A percentile compares a stretch with the other conserved stretches of the same genome.
These are phyloP conservation scores for Nomia melanderi DNA, from an alignment of 1,140 invertebrate species.

Conservation along the genomic window DNA sequence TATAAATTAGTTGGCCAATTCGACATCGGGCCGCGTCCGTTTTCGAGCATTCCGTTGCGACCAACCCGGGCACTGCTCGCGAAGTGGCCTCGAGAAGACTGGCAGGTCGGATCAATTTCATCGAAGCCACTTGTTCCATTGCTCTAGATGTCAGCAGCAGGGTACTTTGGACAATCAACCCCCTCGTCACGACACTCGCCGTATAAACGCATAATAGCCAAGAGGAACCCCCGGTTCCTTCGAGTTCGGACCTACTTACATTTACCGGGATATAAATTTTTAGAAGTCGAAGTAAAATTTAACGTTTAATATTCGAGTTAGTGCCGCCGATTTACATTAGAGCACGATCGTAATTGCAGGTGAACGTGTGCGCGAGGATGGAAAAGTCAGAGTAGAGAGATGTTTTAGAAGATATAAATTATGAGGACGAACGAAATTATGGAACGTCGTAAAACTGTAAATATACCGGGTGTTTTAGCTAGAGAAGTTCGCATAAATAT, in stretches of 20 bases:
- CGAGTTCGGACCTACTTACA: not conserved
- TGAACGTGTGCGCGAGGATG: too few relatives aligned
- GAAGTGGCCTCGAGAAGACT: constrained; percentile 58
- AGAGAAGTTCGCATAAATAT: too few relatives aligned
- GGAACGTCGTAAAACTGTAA: too few relatives aligned
- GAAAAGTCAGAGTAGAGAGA: too few relatives aligned
- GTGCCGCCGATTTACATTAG: too few relatives aligned
- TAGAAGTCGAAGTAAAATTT: too few relatives aligned
- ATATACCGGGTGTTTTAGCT: too few relatives aligned
- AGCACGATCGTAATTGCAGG: too few relatives aligned
- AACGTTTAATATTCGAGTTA: too few relatives aligned
- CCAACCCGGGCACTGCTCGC: constrained; percentile 29
- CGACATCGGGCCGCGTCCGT: constrained; percentile 46
- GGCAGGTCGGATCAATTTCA: constrained; percentile 59
- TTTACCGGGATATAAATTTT: too few relatives aligned
- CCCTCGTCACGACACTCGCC: constrained; percentile 1
- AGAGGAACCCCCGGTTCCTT: constrained; percentile 7
- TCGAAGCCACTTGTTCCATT: constrained; percentile 44
- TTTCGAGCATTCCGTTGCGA: constrained; percentile 43
- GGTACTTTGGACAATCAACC: constrained; percentile 9
- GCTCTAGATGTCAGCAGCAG: constrained; percentile 61
- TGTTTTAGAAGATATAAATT: too few relatives aligned
- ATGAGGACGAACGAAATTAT: too few relatives aligned
- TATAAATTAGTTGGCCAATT: constrained; percentile 52
- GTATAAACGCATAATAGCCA: constrained; percentile 10